Percentiles rank a stretch among this genome's conserved stretches.
Evolutionary conservation across 1,140 invertebrate species (phyloP).

Genomic region (Stegodyphus mimosarum): DNA sequence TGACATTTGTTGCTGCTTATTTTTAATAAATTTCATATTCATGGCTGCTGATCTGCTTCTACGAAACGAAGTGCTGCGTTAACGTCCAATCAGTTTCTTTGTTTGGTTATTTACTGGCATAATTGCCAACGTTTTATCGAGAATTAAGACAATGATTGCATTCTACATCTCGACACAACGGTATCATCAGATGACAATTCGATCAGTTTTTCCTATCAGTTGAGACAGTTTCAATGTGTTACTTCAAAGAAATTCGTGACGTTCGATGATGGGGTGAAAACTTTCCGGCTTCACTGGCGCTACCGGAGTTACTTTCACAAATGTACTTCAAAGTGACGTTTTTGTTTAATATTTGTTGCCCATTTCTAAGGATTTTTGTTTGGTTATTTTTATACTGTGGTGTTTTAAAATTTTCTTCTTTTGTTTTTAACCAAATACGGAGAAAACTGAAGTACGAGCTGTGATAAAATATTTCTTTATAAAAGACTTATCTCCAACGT

Average conservation of each 20-base stretch:
- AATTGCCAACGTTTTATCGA: no score
- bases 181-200: no score
- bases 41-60: no score
- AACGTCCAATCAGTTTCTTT: no score
- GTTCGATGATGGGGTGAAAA: not conserved
- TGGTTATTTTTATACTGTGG: slow-evolving; percentile 7
- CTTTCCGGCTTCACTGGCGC: slow-evolving; percentile 4
- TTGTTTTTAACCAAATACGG: slow-evolving; percentile 9
- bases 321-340: slow-evolving; percentile 5
- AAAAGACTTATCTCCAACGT: slow-evolving; percentile 5
- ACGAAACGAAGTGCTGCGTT: no score
- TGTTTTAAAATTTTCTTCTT: slow-evolving; percentile 10
- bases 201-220: no score
- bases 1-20: no score
- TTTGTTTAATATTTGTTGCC: slow-evolving; percentile 9
- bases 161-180: no score
- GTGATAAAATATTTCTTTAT: slow-evolving; percentile 19
- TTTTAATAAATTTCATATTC: no score
- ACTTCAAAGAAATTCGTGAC: not conserved
- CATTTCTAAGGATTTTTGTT: slow-evolving; percentile 4
- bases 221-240: no score
- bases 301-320: not conserved
- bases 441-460: slow-evolving; percentile 16
- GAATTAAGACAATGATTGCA: no score
- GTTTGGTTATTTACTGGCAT: no score